Percentiles rank a stretch among this genome's conserved stretches.
These are phyloP conservation scores for Ethmia dodecea DNA, from an alignment of 2,888 invertebrate genomes.

Conservation along the genomic window DNA sequence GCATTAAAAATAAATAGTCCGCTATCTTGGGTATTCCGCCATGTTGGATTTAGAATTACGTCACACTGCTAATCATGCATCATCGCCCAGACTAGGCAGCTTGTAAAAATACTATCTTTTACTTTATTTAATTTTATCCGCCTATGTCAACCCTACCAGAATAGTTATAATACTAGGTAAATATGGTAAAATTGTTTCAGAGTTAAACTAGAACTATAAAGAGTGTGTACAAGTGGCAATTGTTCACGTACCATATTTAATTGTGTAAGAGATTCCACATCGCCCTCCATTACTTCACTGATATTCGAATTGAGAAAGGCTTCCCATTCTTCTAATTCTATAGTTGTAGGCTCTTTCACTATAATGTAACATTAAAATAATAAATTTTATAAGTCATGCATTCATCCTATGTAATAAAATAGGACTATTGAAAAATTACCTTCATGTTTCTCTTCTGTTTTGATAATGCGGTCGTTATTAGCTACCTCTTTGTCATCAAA, in stretches of 20 bases:
- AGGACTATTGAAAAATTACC: slow-evolving; percentile 27
- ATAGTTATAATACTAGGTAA: too few relatives aligned
- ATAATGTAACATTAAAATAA: slow-evolving; percentile 18
- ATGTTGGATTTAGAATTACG: too few relatives aligned
- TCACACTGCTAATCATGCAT: too few relatives aligned
- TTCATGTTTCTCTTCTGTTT: slow-evolving; percentile 49
- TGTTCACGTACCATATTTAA: slow-evolving; percentile 79
- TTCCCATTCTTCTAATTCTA: slow-evolving; percentile 92
- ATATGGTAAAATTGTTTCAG: too few relatives aligned
- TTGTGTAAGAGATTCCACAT: slow-evolving; percentile 85
- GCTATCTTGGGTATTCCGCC: too few relatives aligned
- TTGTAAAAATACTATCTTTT: too few relatives aligned
- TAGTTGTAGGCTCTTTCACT: slow-evolving; percentile 78
- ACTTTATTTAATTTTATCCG: too few relatives aligned
- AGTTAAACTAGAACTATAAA: too few relatives aligned
- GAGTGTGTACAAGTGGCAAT: too few relatives aligned
- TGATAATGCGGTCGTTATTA: slow-evolving; percentile 53
- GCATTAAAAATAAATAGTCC: too few relatives aligned
- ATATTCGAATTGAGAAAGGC: slow-evolving; percentile 89
- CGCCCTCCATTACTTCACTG: slow-evolving; percentile 89
- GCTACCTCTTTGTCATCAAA: slow-evolving; percentile 59
- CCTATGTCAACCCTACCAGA: too few relatives aligned
- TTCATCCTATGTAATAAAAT: not conserved
- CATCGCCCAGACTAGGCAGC: too few relatives aligned
- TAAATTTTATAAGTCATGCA: not conserved